These are phyloP conservation scores for Condylura cristata DNA, from an alignment of 2,113 vertebrate genomes.

Conservation along the genomic window DNA sequence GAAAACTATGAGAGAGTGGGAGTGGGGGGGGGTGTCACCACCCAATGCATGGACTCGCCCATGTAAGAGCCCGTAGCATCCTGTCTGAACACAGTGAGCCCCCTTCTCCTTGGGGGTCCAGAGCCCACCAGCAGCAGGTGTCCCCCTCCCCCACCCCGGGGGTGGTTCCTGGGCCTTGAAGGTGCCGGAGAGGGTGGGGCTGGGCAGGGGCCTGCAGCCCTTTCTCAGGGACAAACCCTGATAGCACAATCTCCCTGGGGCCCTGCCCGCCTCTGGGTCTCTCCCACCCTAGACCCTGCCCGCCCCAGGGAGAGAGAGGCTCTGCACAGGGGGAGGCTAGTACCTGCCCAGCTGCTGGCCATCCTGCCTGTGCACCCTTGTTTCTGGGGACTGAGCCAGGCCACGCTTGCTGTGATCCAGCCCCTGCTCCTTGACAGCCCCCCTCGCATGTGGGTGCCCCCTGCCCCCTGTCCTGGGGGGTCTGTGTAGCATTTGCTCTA, in stretches of 20 bases:
- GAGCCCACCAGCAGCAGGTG: background rate
- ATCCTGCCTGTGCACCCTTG: conserved; percentile 21
- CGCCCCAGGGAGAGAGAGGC: background rate
- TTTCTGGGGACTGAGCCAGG: conserved; percentile 58
- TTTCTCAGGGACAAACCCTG: conserved; percentile 81
- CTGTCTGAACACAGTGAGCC: background rate
- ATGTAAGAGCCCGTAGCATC: fast-evolving
- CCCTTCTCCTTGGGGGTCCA: background rate
- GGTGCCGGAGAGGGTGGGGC: background rate
- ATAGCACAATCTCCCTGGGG: conserved; percentile 78
- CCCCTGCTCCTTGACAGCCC: background rate
- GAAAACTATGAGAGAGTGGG: background rate
- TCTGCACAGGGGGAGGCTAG: background rate
- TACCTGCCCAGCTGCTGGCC: background rate
- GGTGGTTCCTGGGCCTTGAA: conserved; percentile 31
- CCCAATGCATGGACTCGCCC: background rate
- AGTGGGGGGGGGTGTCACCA: background rate
- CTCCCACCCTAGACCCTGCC: background rate
- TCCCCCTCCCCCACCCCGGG: background rate
- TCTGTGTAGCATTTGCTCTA: conserved; percentile 60
- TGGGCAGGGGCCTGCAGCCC: conserved; percentile 56
- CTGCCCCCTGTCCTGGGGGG: conserved; percentile 30
- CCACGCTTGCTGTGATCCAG: conserved; percentile 50
- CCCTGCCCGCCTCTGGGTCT: background rate
- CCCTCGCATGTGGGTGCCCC: conserved; percentile 74